Percentiles rank a stretch among this genome's conserved stretches.
These are phyloP conservation scores for Sesia apiformis DNA, from an alignment of 2,888 invertebrate species.

Conservation along the genomic window DNA sequence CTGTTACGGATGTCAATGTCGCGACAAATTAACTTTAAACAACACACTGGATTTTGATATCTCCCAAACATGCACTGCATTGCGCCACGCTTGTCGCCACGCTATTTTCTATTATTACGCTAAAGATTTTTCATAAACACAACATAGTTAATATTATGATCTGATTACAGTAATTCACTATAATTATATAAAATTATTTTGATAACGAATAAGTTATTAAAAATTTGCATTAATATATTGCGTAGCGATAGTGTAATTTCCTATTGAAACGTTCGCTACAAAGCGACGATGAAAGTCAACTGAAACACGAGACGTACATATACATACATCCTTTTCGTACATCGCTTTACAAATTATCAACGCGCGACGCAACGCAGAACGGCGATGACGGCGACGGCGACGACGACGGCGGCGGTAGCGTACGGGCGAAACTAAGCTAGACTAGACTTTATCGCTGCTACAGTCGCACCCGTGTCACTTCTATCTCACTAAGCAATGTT, in stretches of 20 bases:
- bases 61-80: constrained; percentile 70
- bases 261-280: constrained; percentile 72
- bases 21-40: constrained; percentile 45
- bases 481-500: constrained; percentile 32
- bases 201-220: constrained; percentile 8
- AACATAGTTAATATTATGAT: not conserved
- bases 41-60: constrained; percentile 43
- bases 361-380: constrained; percentile 28
- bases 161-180: constrained; percentile 13
- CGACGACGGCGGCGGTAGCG: constrained; percentile 18
- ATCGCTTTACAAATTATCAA: constrained; percentile 65
- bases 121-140: not conserved
- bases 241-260: constrained; percentile 68
- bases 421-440: constrained; percentile 17
- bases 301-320: constrained; percentile 74
- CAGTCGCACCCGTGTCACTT: constrained; percentile 51
- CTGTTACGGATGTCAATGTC: constrained; percentile 41
- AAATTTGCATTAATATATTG: constrained; percentile 47
- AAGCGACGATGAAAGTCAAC: constrained; percentile 74
- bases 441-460: constrained; percentile 38
- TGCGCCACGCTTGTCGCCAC: constrained; percentile 67
- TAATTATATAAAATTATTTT: constrained; percentile 4
- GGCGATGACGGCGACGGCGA: constrained; percentile 23
- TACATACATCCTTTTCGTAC: constrained; percentile 71
- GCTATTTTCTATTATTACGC: constrained; percentile 12